phyloP scores from a whole-genome alignment of 2,113 vertebrate genomes.

The Psettodes erumei region DNA sequence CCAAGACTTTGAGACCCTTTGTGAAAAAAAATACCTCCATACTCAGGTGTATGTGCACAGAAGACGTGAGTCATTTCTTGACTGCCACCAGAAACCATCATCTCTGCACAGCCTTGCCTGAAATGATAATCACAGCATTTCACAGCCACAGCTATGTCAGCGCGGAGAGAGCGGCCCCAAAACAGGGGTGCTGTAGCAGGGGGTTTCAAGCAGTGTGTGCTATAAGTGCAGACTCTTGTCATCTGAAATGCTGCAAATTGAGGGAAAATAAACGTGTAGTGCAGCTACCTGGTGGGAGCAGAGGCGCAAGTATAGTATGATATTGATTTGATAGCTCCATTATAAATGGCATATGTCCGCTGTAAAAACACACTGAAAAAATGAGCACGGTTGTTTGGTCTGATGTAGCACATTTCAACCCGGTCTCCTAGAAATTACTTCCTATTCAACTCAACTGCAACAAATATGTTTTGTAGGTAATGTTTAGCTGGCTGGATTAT shows the following conservation, averaged over 20 bases:
- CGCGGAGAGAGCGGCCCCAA: conserved; percentile 21
- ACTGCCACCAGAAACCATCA: conserved; percentile 52
- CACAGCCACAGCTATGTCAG: conserved; percentile 58
- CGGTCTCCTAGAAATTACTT: not conserved
- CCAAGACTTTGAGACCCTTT: conserved; percentile 11
- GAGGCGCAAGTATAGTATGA: conserved; percentile 10
- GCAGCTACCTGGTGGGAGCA: conserved; percentile 33
- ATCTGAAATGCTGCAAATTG: conserved; percentile 50
- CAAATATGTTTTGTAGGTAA: not conserved
- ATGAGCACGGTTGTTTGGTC: conserved; percentile 5
- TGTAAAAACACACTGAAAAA: conserved; percentile 5
- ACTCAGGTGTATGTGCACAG: conserved; percentile 41
- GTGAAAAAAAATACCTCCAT: conserved; percentile 44
- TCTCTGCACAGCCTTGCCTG: conserved; percentile 26
- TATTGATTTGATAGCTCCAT: conserved; percentile 37
- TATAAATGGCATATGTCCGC: conserved; percentile 35
- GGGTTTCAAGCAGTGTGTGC: conserved; percentile 39
- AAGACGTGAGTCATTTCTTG: conserved; percentile 35
- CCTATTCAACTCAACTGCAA: not conserved
- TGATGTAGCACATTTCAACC: conserved; percentile 2
- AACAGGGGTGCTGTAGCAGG: conserved; percentile 36
- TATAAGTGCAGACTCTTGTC: conserved; percentile 52
- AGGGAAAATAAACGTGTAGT: conserved; percentile 49
- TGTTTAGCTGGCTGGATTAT: not conserved
- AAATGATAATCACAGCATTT: conserved; percentile 63